Conservation (phyloP, 2,888 invertebrate genomes). For the Pyrgus malvae region DNA sequence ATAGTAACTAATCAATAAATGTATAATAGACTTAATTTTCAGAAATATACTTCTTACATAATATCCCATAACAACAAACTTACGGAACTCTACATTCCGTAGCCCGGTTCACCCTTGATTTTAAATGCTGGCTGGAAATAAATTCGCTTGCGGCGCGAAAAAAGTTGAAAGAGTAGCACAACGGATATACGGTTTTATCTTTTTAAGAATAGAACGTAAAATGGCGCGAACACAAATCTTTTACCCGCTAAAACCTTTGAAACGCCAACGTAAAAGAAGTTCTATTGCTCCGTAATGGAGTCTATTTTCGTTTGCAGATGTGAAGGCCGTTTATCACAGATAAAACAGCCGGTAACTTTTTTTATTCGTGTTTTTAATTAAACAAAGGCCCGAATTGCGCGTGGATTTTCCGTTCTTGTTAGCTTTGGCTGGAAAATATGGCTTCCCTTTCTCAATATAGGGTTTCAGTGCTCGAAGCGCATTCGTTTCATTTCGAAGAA, state of each 20-base stretch:
- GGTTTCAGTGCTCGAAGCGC: conserved; percentile 16
- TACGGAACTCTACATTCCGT: neutral
- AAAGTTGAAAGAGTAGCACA: conserved; percentile 45
- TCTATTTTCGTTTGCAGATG: conserved; percentile 44
- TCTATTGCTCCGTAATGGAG: conserved; percentile 37
- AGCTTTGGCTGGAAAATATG: conserved; percentile 41
- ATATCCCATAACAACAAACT: too few relatives aligned
- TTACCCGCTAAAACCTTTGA: too few relatives aligned
- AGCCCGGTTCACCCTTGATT: neutral
- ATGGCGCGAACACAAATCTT: conserved; percentile 63
- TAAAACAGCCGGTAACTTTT: conserved; percentile 67
- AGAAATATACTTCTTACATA: too few relatives aligned
- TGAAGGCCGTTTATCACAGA: conserved; percentile 68
- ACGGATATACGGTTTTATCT: conserved; percentile 69
- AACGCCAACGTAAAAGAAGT: conserved; percentile 43
- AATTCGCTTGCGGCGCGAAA: conserved; percentile 21
- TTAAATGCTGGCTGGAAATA: neutral
- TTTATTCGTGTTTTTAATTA: conserved; percentile 80
- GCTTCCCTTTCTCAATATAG: conserved; percentile 39
- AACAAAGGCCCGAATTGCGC: conserved; percentile 57
- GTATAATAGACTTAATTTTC: too few relatives aligned
- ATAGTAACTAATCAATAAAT: too few relatives aligned
- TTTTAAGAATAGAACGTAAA: conserved; percentile 72
- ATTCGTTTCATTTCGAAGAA: conserved; percentile 16
- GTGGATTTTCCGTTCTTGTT: conserved; percentile 54